These are phyloP conservation scores for Drosophila picticornis DNA, from an alignment of 2,888 invertebrate species.

Conservation along the genomic window DNA sequence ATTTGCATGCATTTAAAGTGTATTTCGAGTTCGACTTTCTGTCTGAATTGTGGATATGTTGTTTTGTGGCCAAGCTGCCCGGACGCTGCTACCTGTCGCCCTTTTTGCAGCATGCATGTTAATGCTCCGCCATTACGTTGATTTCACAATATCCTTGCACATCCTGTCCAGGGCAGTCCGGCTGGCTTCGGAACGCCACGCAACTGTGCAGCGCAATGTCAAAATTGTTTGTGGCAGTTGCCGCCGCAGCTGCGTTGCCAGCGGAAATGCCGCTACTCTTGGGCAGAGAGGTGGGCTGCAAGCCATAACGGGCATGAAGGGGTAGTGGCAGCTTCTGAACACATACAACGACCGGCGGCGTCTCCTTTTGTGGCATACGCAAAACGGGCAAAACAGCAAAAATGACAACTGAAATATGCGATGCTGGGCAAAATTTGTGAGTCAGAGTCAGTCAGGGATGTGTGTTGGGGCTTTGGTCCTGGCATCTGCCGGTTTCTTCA, in stretches of 20 bases:
- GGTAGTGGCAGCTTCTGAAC: constrained; percentile 1
- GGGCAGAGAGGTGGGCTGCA: constrained; percentile 3
- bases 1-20: not conserved
- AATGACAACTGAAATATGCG: constrained; percentile 78
- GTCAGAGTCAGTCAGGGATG: constrained; percentile 25
- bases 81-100: constrained; percentile 60
- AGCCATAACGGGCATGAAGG: not conserved
- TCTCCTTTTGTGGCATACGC: constrained; percentile 61
- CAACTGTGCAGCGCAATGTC: constrained; percentile 64
- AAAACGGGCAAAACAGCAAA: constrained; percentile 74
- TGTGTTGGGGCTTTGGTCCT: constrained; percentile 36
- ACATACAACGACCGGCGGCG: constrained; percentile 7
- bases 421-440: constrained; percentile 62
- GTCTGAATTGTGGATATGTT: constrained; percentile 11
- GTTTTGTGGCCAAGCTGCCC: constrained; percentile 54
- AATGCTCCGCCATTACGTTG: constrained; percentile 78
- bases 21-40: constrained; percentile 21
- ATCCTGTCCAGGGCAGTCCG: constrained; percentile 68
- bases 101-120: constrained; percentile 67
- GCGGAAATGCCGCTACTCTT: constrained; percentile 68
- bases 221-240: constrained; percentile 80
- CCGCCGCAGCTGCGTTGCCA: constrained; percentile 70
- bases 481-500: constrained; percentile 32
- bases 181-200: constrained; percentile 27
- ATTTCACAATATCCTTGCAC: constrained; percentile 80